Conservation (phyloP, 2,113 vertebrate genomes). For the Axis porcinus region DNA sequence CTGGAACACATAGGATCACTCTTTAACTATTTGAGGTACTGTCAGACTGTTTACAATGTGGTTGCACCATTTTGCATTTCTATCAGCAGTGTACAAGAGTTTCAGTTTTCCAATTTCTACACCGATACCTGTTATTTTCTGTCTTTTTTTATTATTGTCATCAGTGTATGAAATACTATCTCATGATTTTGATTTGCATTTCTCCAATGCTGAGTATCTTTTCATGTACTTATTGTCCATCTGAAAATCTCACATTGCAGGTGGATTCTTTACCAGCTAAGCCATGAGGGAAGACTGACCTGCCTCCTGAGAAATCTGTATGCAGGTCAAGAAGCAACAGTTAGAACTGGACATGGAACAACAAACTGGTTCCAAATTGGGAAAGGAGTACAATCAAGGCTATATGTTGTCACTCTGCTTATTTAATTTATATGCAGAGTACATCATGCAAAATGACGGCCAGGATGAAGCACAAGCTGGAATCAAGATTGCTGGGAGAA, state of each 20-base stretch:
- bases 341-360: neutral
- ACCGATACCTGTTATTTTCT: neutral
- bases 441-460: accelerated
- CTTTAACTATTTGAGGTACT: neutral
- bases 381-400: neutral
- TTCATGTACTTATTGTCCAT: neutral
- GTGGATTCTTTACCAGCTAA: neutral
- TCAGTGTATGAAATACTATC: neutral
- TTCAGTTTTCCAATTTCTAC: neutral
- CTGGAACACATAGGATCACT: neutral
- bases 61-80: neutral
- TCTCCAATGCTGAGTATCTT: neutral
- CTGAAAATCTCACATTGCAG: neutral
- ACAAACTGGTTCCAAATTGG: neutral
- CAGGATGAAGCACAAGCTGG: neutral
- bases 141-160: neutral
- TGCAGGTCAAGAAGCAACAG: neutral
- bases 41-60: neutral
- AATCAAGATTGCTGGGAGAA: neutral
- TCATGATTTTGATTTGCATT: neutral
- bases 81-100: neutral
- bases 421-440: neutral
- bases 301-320: neutral
- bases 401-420: neutral
- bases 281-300: neutral